phyloP scores from a whole-genome alignment of 2,113 vertebrate genomes.

The Irena cyanogastra region DNA sequence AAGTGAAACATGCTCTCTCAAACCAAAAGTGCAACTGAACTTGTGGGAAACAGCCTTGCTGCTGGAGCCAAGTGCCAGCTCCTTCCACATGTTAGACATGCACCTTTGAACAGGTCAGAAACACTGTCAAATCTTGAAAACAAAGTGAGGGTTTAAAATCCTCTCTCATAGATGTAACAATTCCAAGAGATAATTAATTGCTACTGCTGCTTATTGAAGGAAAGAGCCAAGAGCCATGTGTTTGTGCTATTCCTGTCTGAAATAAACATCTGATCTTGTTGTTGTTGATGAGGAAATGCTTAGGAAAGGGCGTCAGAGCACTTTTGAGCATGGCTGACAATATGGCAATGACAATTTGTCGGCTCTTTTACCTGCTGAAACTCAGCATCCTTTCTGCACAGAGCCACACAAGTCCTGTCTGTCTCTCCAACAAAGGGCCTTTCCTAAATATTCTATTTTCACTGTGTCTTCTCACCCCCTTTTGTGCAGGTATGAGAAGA shows the following conservation, averaged over 20 bases:
- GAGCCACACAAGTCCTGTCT: not conserved
- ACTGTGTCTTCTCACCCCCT: not conserved
- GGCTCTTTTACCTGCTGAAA: constrained; percentile 1
- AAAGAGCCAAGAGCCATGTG: constrained; percentile 11
- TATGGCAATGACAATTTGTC: not conserved
- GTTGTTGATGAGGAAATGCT: constrained; percentile 6
- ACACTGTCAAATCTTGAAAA: not conserved
- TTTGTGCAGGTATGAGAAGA: not conserved
- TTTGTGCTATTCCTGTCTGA: not conserved
- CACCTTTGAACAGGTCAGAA: not conserved
- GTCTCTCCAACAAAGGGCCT: not conserved
- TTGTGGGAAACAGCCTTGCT: not conserved
- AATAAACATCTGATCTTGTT: constrained; percentile 21
- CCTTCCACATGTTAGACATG: not conserved
- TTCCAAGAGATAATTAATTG: constrained; percentile 27
- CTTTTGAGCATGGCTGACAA: not conserved
- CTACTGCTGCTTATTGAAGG: not conserved
- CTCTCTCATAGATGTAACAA: not conserved
- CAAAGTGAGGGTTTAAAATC: not conserved
- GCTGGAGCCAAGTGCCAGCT: not conserved
- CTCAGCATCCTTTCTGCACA: accelerated
- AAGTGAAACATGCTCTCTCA: not conserved
- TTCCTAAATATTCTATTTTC: not conserved
- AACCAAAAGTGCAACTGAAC: not conserved
- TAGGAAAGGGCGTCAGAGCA: not conserved